These are phyloP conservation scores for Rhabdomys pumilio DNA, from an alignment of 2,797 vertebrate genomes.

Conservation along the genomic window DNA sequence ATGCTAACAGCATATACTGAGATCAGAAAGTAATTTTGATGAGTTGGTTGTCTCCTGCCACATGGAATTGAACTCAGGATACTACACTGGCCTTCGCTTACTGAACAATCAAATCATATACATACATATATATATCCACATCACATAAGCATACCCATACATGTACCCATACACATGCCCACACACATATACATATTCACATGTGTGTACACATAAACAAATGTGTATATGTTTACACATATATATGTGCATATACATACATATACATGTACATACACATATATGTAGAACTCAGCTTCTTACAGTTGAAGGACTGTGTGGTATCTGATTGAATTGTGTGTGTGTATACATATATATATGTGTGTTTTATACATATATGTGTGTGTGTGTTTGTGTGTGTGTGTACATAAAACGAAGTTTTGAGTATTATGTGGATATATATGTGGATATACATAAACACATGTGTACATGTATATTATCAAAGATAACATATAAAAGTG, in stretches of 20 bases:
- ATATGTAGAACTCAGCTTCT: not conserved
- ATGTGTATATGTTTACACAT: not conserved
- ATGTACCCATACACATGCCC: not conserved
- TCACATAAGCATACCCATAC: too few species aligned
- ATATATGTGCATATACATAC: not conserved
- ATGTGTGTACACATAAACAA: too few species aligned
- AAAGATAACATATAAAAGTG: not conserved
- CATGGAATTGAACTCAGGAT: not conserved
- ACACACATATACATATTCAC: not conserved
- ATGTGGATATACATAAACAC: not conserved
- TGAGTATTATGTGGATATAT: not conserved
- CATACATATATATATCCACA: too few species aligned
- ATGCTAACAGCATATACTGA: too few species aligned
- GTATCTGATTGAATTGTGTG: not conserved
- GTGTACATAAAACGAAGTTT: not conserved
- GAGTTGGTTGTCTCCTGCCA: not conserved
- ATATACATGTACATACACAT: too few species aligned
- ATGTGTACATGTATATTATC: not conserved
- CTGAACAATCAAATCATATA: not conserved
- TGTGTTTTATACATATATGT: not conserved
- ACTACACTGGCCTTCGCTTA: not conserved
- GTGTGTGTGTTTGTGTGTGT: not conserved
- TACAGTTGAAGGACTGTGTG: not conserved
- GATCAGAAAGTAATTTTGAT: too few species aligned
- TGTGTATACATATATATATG: not conserved